Base-by-base conservation (phyloP, 2,888 invertebrate species). In the Conomelus anceps region DNA sequence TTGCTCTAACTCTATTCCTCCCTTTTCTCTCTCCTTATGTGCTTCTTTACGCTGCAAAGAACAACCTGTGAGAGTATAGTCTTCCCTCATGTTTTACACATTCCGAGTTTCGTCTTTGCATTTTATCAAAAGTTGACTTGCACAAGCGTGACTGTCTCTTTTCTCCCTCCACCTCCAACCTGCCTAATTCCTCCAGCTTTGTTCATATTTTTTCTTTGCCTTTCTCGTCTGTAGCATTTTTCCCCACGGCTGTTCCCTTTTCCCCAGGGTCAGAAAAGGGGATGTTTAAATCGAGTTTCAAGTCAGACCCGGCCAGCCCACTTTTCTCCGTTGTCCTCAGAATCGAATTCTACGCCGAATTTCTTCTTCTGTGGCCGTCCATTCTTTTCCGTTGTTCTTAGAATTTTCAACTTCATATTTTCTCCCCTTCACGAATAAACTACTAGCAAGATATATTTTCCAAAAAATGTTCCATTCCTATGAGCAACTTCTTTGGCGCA, bases 81-180 rank as follows among this genome's bases (percentile, higher is more conserved):
- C 63, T 63, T 86, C 24, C 23, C 24, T 86, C 86, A 86, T 86
- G 86, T 86, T 86, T 86, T 86, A 86, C 86, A 86, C 86, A 86
- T 86, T 86, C 86, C 22, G 26, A 22, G 29, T 26, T 86, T 13
- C 23, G 22, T 23, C 24, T 86, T 86, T 86, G 86, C 29, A 86
- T 86, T 86, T 86, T 86, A 86, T 86, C 86, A 86, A 26, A 86
- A 86, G 26, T 86, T 86, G 63, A 63, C 63, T 63, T 63, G 63
- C 63, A 63, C n/a, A 63, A 63, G 63, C 63, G 63, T 63, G 63
- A 63, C 63, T 63, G 63, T 63, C 63, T n/a, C 63, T n/a, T 13
- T 17, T 34, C 34, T 34, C 34, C 34, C 1, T 34, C 17, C 34
- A 34, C 63, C 63, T 63, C 63, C 63, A 63, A 63, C 63, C 63